Evolutionary conservation across 2,888 invertebrate species (phyloP).

Genomic region (Rugalucina vietnamica): DNA sequence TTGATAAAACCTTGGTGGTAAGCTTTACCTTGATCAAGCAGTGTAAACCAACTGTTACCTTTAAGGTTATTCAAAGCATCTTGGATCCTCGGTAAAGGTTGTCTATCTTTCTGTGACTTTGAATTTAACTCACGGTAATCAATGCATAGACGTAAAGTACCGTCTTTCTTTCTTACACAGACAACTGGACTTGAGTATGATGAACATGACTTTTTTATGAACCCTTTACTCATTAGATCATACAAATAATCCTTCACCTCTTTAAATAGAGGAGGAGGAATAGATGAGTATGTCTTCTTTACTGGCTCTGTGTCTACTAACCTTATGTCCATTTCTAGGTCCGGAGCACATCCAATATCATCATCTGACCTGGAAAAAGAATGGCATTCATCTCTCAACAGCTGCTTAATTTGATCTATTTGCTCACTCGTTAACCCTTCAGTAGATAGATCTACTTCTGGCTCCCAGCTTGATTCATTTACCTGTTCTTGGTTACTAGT

Average conservation of each 20-base stretch:
- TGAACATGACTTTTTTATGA: slow-evolving; percentile 42
- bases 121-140: slow-evolving; percentile 56
- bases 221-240: slow-evolving; percentile 48
- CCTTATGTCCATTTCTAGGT: slow-evolving; percentile 51
- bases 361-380: slow-evolving; percentile 52
- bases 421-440: slow-evolving; percentile 37
- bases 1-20: slow-evolving; percentile 60
- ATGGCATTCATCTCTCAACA: slow-evolving; percentile 47
- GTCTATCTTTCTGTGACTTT: slow-evolving; percentile 39
- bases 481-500: background rate
- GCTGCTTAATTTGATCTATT: slow-evolving; percentile 21
- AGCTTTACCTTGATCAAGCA: slow-evolving; percentile 60
- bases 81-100: slow-evolving; percentile 57
- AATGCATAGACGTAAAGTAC: slow-evolving; percentile 48
- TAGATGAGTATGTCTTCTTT: slow-evolving; percentile 44
- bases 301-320: slow-evolving; percentile 52
- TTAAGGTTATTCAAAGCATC: slow-evolving; percentile 51
- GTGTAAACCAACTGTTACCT: slow-evolving; percentile 49
- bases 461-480: background rate
- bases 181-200: slow-evolving; percentile 55
- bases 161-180: slow-evolving; percentile 58
- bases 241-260: slow-evolving; percentile 63
- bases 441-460: background rate
- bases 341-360: slow-evolving; percentile 53
- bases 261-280: slow-evolving; percentile 53